Evolutionary conservation across 2,888 invertebrate species (phyloP), one percentile per base, ranked within the genome.

Genomic region (Lomographa bimaculata): DNA sequence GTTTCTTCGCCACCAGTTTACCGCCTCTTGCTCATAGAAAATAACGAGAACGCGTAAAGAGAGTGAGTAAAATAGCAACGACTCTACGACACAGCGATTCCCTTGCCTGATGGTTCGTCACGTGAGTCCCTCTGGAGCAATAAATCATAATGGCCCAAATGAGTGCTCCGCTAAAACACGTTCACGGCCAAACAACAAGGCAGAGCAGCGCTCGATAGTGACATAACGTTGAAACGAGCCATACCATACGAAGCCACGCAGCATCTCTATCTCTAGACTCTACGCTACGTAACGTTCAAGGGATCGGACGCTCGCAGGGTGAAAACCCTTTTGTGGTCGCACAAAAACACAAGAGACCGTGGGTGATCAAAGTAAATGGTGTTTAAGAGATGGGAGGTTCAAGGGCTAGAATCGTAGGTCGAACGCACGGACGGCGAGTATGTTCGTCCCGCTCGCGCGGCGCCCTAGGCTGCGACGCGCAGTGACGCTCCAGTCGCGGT

Each of bases 401-500:
- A 86, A 87, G 86, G 85, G 84, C 77, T 79, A 85, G 65, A 84
- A 72, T 85, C 76, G 85, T 70, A 54, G 77, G 59, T 64, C 54
- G 66, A 62, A 73, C 60, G 72, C 66, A 61, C 61, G 58, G 64
- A 54, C 61, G 64, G 55, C 53, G 67, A 51, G 71, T 85, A 81
- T 80, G 64, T 74, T 74, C 73, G 86, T 87, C 86, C 79, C 74
- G 83, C 84, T 86, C 89, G 68, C 80, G 66, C 85, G 76, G 68
- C 77, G 83, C 80, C 76, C 79, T 78, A 80, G 83, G 79, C 77
- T 79, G 84, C 80, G 79, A 72, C 81, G 85, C 81, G 79, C 81
- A 74, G 72, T 74, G 78, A 71, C 81, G 84, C 80, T 79, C 83
- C 87, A 89, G 87, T 89, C 89, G 87, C 86, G 85, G 85, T 87